phyloP scores from a whole-genome alignment of 1,140 invertebrate species.

The Ditylenchus dipsaci region DNA sequence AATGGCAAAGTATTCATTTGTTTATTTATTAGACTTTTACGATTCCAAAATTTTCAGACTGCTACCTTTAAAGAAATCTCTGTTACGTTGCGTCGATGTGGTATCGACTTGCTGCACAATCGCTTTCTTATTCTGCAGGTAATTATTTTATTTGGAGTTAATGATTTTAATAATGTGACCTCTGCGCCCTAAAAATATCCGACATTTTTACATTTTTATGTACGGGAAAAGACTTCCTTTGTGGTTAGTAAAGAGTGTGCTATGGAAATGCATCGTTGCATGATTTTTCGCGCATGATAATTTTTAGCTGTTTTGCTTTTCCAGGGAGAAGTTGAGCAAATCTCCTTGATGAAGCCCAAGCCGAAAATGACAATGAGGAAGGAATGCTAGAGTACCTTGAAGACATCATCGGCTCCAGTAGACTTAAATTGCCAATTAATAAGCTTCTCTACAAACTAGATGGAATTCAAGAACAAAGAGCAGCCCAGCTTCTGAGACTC shows the following conservation, averaged over 20 bases:
- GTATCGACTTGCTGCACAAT: slow-evolving; percentile 94
- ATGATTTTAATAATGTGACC: background rate
- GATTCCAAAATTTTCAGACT: background rate
- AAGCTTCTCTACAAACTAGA: slow-evolving; percentile 64
- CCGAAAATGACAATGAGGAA: slow-evolving; percentile 64
- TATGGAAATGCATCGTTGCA: too few species aligned
- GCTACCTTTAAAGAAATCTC: slow-evolving; percentile 38
- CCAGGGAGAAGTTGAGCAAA: slow-evolving; percentile 98
- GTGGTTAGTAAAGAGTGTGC: too few species aligned
- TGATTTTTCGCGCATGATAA: too few species aligned
- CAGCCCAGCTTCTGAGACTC: slow-evolving; percentile 64
- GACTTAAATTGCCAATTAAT: slow-evolving; percentile 74
- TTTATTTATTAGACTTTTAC: too few species aligned
- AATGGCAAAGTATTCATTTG: slow-evolving; percentile 18
- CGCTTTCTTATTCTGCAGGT: slow-evolving; percentile 94
- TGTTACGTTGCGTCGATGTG: slow-evolving; percentile 68
- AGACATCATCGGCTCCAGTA: slow-evolving; percentile 89
- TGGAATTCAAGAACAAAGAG: slow-evolving; percentile 15
- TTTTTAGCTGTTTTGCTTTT: slow-evolving; percentile 8
- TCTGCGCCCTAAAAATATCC: too few species aligned
- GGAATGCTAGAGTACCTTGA: slow-evolving; percentile 97
- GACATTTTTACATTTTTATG: too few species aligned
- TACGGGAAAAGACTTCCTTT: too few species aligned
- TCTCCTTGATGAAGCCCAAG: slow-evolving; percentile 97
- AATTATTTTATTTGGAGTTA: background rate